phyloP scores from a whole-genome alignment of 2,888 invertebrate genomes.

The Mythimna lalbum region DNA sequence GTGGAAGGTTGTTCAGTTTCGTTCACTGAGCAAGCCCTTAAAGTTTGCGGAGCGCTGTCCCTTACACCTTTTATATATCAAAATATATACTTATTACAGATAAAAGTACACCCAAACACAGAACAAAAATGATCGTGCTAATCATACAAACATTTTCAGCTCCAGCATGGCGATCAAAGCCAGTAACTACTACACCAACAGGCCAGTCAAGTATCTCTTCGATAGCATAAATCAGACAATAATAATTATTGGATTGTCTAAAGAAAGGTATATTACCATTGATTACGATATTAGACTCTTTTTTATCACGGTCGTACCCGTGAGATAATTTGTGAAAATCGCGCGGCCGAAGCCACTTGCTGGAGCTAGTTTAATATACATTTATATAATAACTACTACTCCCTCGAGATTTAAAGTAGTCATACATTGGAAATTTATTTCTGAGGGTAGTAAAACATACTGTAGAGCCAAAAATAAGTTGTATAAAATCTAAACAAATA shows the following conservation, averaged over 20 bases:
- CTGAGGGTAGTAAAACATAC: slow-evolving; percentile 15
- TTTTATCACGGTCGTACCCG: neutral
- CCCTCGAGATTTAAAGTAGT: slow-evolving; percentile 28
- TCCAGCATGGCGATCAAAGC: no score
- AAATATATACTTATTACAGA: no score
- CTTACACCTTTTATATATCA: no score
- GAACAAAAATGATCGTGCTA: no score
- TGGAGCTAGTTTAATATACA: slow-evolving; percentile 17
- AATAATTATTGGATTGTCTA: neutral
- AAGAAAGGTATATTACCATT: neutral
- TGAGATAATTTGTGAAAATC: neutral
- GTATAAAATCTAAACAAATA: neutral
- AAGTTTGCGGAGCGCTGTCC: no score
- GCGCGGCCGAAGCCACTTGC: neutral
- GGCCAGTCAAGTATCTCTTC: neutral
- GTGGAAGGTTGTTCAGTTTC: no score
- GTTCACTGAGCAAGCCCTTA: no score
- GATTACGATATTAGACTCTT: neutral
- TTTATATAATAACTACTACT: slow-evolving; percentile 49
- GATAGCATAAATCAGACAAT: neutral
- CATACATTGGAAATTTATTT: slow-evolving; percentile 35
- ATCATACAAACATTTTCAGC: no score
- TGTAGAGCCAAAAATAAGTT: slow-evolving; percentile 1
- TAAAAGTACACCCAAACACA: no score
- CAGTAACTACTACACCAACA: no score